A percentile compares a stretch with the other conserved stretches of the same genome.
Conservation (phyloP, 2,113 vertebrate genomes). For the Rhombomys opimus region DNA sequence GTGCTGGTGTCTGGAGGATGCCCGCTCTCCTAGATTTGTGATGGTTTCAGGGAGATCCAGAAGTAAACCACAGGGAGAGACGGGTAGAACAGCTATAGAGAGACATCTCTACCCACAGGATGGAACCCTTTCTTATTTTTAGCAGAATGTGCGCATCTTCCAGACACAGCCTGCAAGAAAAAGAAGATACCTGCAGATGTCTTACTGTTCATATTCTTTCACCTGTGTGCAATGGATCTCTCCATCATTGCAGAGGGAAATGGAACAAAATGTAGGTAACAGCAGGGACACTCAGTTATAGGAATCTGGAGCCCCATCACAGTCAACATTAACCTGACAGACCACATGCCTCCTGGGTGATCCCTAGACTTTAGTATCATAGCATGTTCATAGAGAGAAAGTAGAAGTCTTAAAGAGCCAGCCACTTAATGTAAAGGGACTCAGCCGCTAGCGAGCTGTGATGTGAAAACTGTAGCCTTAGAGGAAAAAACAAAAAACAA, state of each 20-base stretch:
- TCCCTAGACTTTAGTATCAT: conserved; percentile 28
- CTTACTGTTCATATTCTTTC: neutral
- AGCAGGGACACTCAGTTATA: conserved; percentile 45
- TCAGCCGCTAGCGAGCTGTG: neutral
- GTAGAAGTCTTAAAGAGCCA: conserved; percentile 50
- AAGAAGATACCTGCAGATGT: neutral
- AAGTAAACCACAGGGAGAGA: neutral
- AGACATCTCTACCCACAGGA: neutral
- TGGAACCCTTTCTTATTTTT: neutral
- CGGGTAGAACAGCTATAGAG: neutral
- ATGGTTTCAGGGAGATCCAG: neutral
- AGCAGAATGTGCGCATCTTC: neutral
- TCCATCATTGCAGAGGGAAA: conserved; percentile 39
- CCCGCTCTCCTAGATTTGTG: neutral
- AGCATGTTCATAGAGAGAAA: conserved; percentile 2
- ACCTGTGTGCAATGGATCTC: conserved; percentile 32
- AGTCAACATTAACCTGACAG: conserved; percentile 59
- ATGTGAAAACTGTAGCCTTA: neutral
- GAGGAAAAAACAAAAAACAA: neutral
- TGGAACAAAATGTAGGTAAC: conserved; percentile 39
- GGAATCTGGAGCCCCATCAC: conserved; percentile 19
- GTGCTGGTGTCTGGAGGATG: accelerated
- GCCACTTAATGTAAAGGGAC: conserved; percentile 35
- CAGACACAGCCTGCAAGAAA: neutral
- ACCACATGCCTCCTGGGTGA: conserved; percentile 38